Conservation (phyloP, 1,140 invertebrate genomes). For the Potamilus streckersoni region DNA sequence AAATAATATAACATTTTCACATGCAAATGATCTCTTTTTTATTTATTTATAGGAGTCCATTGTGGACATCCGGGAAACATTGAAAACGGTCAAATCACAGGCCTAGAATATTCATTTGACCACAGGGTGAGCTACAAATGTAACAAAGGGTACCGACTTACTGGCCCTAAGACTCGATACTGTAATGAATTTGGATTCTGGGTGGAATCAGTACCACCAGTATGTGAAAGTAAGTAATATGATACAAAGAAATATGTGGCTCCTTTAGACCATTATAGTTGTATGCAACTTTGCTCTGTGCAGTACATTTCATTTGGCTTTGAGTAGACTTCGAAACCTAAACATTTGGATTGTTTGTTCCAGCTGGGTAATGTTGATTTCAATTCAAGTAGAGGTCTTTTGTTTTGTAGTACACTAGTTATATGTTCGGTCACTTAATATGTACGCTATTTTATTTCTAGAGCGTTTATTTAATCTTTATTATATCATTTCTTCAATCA, state of each 20-base stretch:
- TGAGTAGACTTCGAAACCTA: not conserved
- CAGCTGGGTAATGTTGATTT: too few species aligned
- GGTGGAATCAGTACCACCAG: slow-evolving; percentile 55
- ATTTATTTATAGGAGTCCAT: slow-evolving; percentile 79
- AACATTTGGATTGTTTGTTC: not conserved
- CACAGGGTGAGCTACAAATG: slow-evolving; percentile 68
- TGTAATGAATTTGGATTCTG: slow-evolving; percentile 72
- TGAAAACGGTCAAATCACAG: slow-evolving; percentile 82
- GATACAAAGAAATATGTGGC: too few species aligned
- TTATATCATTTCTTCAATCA: too few species aligned
- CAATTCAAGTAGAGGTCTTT: too few species aligned
- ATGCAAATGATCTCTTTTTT: not conserved
- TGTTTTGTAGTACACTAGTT: too few species aligned
- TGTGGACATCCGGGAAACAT: slow-evolving; percentile 87
- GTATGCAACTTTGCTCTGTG: not conserved
- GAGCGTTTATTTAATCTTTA: too few species aligned
- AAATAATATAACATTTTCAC: not conserved
- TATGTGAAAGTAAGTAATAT: slow-evolving; percentile 49
- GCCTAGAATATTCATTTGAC: slow-evolving; percentile 74
- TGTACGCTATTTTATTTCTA: too few species aligned
- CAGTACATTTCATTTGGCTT: not conserved
- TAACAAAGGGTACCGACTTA: slow-evolving; percentile 78
- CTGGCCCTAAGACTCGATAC: slow-evolving; percentile 75
- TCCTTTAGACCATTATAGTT: not conserved
- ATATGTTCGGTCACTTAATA: too few species aligned